phyloP scores from a whole-genome alignment of 2,888 invertebrate genomes.

The Andrena hattorfiana region DNA sequence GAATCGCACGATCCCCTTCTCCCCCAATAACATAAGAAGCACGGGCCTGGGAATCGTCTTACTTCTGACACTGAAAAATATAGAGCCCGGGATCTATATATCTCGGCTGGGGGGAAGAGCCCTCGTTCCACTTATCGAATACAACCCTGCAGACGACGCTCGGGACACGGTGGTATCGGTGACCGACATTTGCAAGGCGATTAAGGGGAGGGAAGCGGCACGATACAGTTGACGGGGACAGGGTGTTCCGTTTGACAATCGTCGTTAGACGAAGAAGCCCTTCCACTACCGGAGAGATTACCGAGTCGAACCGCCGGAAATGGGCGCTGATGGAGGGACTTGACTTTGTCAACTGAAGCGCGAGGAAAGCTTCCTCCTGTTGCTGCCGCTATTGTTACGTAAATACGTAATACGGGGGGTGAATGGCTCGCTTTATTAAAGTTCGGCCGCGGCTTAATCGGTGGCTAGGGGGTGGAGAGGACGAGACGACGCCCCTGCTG shows the following conservation, averaged over 20 bases:
- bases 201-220: conserved; percentile 40
- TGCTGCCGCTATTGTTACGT: conserved; percentile 56
- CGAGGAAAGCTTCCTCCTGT: conserved; percentile 56
- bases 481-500: not conserved
- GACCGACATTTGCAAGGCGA: conserved; percentile 64
- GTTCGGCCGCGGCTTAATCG: conserved; percentile 43
- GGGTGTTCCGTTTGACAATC: conserved; percentile 57
- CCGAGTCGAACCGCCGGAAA: conserved; percentile 58
- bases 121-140: conserved; percentile 38
- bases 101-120: not conserved
- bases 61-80: conserved; percentile 54
- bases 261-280: conserved; percentile 63
- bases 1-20: conserved; percentile 6
- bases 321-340: conserved; percentile 55
- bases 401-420: conserved; percentile 54
- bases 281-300: conserved; percentile 52
- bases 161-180: conserved; percentile 33
- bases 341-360: conserved; percentile 65
- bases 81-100: conserved; percentile 12
- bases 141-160: not conserved
- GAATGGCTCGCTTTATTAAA: conserved; percentile 56
- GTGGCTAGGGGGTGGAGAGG: not conserved
- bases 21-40: conserved; percentile 16
- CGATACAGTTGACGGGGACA: conserved; percentile 42
- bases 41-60: conserved; percentile 42